These are phyloP conservation scores for Astropecten irregularis DNA, from an alignment of 53 echinoderm and acorn worm genomes.

Conservation along the genomic window DNA sequence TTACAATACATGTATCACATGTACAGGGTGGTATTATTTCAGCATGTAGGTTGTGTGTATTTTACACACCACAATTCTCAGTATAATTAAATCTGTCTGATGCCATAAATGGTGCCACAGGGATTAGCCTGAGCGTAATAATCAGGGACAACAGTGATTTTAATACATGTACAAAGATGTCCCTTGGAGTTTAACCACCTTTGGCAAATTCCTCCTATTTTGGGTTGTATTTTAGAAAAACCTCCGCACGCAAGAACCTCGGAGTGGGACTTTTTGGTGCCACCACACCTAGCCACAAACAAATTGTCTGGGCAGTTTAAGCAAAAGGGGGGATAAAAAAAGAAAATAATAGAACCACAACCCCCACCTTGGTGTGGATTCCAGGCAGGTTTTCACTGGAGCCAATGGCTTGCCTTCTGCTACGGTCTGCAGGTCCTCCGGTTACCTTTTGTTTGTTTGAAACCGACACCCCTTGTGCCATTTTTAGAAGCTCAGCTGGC, in stretches of 20 bases:
- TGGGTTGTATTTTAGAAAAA: too few species aligned
- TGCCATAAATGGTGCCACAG: not conserved
- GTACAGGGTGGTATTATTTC: constrained; percentile 17
- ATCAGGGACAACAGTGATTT: too few species aligned
- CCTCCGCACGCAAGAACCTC: too few species aligned
- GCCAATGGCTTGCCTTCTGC: too few species aligned
- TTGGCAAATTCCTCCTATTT: too few species aligned
- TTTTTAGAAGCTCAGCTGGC: constrained; percentile 43
- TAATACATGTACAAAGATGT: too few species aligned
- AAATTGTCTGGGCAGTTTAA: too few species aligned
- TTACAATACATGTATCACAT: constrained; percentile 35
- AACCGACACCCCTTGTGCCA: constrained; percentile 21
- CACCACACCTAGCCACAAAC: not conserved
- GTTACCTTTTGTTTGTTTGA: constrained; percentile 33
- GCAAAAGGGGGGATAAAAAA: too few species aligned
- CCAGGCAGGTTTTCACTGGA: too few species aligned
- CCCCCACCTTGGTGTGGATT: constrained; percentile 11
- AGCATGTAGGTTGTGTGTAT: constrained; percentile 4
- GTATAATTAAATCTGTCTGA: constrained; percentile 4
- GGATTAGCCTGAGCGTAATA: too few species aligned
- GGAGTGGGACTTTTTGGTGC: constrained; percentile 13
- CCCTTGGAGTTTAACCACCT: too few species aligned
- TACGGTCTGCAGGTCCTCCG: not conserved
- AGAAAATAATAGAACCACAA: too few species aligned
- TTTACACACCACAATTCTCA: not conserved